A percentile compares a stretch with the other conserved stretches of the same genome.
Evolutionary conservation across 2,888 invertebrate species (phyloP).

Genomic region (Cactoblastis cactorum): DNA sequence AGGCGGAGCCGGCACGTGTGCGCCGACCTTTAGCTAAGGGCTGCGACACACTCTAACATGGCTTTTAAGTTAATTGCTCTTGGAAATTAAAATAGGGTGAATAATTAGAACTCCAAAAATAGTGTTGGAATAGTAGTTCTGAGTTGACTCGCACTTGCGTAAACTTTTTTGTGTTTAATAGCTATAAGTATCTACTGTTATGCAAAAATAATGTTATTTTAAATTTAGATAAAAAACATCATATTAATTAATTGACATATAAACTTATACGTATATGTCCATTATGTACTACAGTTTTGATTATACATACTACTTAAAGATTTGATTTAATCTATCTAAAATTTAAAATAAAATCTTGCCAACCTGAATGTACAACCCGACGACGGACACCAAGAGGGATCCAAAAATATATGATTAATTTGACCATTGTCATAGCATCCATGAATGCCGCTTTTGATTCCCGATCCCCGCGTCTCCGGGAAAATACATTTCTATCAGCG

Average conservation of each 20-base stretch:
- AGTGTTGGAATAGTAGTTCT: constrained; percentile 19
- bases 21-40: constrained; percentile 63
- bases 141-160: neutral
- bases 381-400: too few relatives aligned
- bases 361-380: too few relatives aligned
- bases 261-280: too few relatives aligned
- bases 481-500: neutral
- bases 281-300: too few relatives aligned
- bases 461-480: neutral
- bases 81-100: constrained; percentile 43
- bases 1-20: constrained; percentile 68
- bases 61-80: constrained; percentile 71
- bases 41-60: constrained; percentile 57
- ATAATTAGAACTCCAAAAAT: constrained; percentile 38
- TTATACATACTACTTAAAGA: too few relatives aligned
- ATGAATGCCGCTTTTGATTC: neutral
- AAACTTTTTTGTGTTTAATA: neutral
- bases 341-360: too few relatives aligned
- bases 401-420: neutral
- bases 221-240: too few relatives aligned
- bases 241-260: too few relatives aligned
- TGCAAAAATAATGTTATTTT: too few relatives aligned
- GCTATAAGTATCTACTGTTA: neutral
- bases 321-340: too few relatives aligned
- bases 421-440: neutral